Evolutionary conservation across 1,140 invertebrate species (phyloP).

Genomic region (Caenorhabditis inopinata): DNA sequence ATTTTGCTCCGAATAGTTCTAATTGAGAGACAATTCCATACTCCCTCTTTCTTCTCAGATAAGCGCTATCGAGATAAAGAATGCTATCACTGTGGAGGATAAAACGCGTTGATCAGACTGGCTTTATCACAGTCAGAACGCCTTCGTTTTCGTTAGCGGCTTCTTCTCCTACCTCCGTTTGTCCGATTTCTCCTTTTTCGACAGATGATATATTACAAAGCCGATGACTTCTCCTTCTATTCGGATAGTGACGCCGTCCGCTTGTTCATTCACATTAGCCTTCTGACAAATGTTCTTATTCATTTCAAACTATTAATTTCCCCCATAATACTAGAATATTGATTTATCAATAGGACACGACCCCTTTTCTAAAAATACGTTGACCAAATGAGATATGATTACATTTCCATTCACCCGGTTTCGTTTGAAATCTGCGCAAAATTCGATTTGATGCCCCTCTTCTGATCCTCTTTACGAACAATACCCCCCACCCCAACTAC

Average conservation of each 20-base stretch:
- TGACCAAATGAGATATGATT: not conserved
- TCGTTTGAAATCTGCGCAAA: not conserved
- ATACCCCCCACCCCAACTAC: not conserved
- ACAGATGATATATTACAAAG: not conserved
- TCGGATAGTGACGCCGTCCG: not conserved
- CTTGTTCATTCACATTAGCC: not conserved
- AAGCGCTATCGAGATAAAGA: too few relatives aligned
- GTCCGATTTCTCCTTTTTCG: not conserved
- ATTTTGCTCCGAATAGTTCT: too few relatives aligned
- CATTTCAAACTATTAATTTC: not conserved
- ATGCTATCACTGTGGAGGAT: too few relatives aligned
- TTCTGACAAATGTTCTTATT: not conserved
- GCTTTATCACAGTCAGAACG: not conserved
- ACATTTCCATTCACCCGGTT: not conserved
- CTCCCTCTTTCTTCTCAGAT: too few relatives aligned
- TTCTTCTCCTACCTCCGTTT: not conserved
- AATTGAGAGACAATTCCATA: too few relatives aligned
- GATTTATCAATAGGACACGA: constrained; percentile 6
- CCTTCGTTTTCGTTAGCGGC: constrained; percentile 1
- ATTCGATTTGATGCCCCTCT: not conserved
- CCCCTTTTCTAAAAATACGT: not conserved
- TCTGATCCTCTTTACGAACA: not conserved
- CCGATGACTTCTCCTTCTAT: not conserved
- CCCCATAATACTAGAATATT: constrained; percentile 17
- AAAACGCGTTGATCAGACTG: too few relatives aligned